Conservation (phyloP, 2,888 invertebrate genomes). For the Coelogynopora nodosa region DNA sequence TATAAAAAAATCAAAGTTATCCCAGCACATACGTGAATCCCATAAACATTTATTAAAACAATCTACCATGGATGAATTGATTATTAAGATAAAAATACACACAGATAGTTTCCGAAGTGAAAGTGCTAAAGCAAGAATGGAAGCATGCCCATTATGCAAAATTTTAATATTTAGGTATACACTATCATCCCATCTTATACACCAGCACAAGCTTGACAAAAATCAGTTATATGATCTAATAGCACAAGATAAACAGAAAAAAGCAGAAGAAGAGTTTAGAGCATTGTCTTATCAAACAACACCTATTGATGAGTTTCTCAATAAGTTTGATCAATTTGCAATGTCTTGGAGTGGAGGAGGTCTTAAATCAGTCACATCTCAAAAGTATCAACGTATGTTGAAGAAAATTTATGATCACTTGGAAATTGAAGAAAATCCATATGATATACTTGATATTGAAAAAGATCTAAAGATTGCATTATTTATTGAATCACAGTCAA, state of each 20-base stretch:
- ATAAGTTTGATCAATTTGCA: not conserved
- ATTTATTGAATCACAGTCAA: no score
- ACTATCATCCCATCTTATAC: not conserved
- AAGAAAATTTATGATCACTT: not conserved
- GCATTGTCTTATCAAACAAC: no score
- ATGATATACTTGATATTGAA: no score
- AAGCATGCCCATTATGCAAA: not conserved
- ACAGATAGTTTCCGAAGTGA: not conserved
- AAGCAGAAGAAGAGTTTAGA: not conserved
- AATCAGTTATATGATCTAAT: no score
- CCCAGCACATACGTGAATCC: not conserved
- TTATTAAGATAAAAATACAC: not conserved
- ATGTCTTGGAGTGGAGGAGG: not conserved
- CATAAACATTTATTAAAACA: not conserved
- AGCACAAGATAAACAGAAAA: no score
- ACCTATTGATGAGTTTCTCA: not conserved
- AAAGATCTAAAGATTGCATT: no score
- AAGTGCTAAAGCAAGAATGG: not conserved
- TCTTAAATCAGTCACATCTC: not conserved
- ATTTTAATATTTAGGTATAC: not conserved
- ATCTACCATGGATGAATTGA: not conserved
- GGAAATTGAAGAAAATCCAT: not conserved
- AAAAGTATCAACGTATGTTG: not conserved
- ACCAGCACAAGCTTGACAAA: not conserved
- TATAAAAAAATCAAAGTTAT: not conserved